phyloP scores from a whole-genome alignment of 2,113 vertebrate species.

The Prunella himalayana region DNA sequence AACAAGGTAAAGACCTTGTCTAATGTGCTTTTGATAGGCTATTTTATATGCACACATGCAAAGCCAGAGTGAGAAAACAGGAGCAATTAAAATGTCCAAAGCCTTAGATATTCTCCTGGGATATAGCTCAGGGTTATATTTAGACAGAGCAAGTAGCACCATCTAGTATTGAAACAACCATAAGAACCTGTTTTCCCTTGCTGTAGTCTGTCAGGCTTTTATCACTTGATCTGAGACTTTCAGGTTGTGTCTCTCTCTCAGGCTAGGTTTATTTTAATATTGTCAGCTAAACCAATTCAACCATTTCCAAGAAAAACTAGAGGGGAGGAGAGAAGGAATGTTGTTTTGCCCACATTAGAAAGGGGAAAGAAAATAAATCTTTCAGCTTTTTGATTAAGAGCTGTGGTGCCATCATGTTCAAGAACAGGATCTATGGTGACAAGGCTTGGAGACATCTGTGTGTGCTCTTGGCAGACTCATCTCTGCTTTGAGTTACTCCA shows the following conservation, averaged over 20 bases:
- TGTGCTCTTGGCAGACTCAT: fast-evolving
- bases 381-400: background rate
- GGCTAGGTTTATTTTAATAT: constrained; percentile 45
- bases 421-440: background rate
- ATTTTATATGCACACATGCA: background rate
- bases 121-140: constrained; percentile 42
- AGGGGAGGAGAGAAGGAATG: background rate
- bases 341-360: constrained; percentile 27
- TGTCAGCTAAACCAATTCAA: constrained; percentile 31
- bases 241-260: constrained; percentile 19
- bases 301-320: constrained; percentile 22
- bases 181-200: constrained; percentile 32
- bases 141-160: background rate
- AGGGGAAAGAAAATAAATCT: background rate
- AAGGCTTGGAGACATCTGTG: background rate
- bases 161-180: constrained; percentile 10
- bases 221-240: constrained; percentile 55
- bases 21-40: constrained; percentile 1
- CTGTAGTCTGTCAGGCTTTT: constrained; percentile 45
- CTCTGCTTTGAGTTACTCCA: background rate
- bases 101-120: constrained; percentile 6
- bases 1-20: background rate
- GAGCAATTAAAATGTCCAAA: background rate
- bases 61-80: constrained; percentile 32
- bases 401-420: background rate